Evolutionary conservation across 2,113 vertebrate genomes (phyloP), one percentile per base, ranked within the genome.

Genomic region (Brienomyrus brachyistius): DNA sequence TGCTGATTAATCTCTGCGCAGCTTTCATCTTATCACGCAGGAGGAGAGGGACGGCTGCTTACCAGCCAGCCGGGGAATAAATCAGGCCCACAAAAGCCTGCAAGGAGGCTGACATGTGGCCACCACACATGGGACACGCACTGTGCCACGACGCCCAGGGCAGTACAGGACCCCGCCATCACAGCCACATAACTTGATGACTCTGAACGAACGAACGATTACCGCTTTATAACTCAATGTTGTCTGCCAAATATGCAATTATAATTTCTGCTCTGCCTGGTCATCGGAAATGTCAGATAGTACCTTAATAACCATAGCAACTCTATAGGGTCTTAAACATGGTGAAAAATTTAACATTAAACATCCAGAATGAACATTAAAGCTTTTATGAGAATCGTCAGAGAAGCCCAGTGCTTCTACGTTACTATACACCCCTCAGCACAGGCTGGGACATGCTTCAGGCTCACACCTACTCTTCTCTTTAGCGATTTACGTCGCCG

Each of bases 1-100:
- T 93, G 92, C 93, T 95, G 95, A 96, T 96, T 96, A 95, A 96
- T 96, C 94, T 93, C 91, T 90, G 89, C 19, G 90, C 92, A 93
- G 93, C 93, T 95, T 96, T 96, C 94, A 95, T 96, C 94, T 95
- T 92, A 91, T 91, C 89, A 89, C 51, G 91, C 90, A 92, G 90
- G 92, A 91, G 91, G 66, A 91, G 91, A 92, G 92, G 92, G 93
- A 66, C 91, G n/a, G 90, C 90, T 87, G 91, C 92, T 93, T 92
- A 90, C 84, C 92, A 90, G 87, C 86, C 89, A 89, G 89, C 92
- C 40, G 40, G 40, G 40, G 93, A 94, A 94, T 94, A 94, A 95
- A 94, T 91, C 92, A 86, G 43, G 93, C 56, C 87, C 87, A 89
- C 89, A 90, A 89, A 90, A 89, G 43, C 70, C 77, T 11, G 23